Base-by-base conservation (phyloP, 37 sponge, comb jelly and placozoan species). In the Cladorhizidae sp. region DNA sequence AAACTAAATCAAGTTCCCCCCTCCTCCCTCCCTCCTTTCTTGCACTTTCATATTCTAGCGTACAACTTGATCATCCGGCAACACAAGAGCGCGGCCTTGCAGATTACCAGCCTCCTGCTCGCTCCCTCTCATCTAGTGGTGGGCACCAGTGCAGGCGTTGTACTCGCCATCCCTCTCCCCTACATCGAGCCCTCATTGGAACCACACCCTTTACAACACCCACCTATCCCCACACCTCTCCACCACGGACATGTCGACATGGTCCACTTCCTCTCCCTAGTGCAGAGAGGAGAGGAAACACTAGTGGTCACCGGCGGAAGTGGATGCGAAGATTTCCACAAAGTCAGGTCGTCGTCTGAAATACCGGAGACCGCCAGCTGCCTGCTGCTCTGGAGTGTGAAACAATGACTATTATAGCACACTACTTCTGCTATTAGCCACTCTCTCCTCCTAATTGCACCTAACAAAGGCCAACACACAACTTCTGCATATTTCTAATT, bases 111-210 rank as follows among this genome's bases (percentile, higher is more conserved):
- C 33, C 76, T 94, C 40, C 25, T 58, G 36, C 59, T 67, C 61
- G 38, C 52, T 33, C 40, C 69, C 15, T 29, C 58, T 23, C 73
- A 40, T n/a, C 76, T 94, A 31, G 32, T 90, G 42, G 80, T 80
- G 29, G 94, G 94, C 50, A 94, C 91, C 0, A 87, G 85, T 69
- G 82, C 91, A 31, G 94, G 94, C 2, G 84, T 84, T 62, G 39
- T 90, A 21, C 74, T 94, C 0, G 40, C 82, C 25, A 69, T 93
- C 21, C 90, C 82, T 3, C 79, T 89, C 40, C 89, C 93, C 20
- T 21, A 20, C 38, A n/a, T 75, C 18, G 67, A 49, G 0, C 63
- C 59, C 21, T 40, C 64, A 1, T 61, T 57, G 1, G 75, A 77
- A 9, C 80, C 80, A 54, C 71, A 33, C 78, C 39, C 72, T 8